These are phyloP conservation scores for Labeo calbasu DNA, from an alignment of 2,797 vertebrate species.

Conservation along the genomic window DNA sequence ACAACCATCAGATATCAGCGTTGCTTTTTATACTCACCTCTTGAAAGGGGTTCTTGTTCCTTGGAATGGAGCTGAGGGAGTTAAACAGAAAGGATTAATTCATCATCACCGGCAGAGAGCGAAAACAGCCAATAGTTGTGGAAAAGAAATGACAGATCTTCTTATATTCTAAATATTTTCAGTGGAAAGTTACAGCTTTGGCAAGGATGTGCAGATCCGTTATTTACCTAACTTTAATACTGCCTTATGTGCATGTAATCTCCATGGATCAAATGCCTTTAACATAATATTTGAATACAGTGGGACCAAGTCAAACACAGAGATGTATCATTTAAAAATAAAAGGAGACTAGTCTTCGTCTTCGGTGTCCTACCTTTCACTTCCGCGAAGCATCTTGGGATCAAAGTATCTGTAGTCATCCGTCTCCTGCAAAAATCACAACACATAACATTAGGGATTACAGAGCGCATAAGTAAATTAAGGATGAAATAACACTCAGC, in stretches of 20 bases:
- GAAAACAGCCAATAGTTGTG: conserved; percentile 14
- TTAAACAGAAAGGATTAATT: conserved; percentile 43
- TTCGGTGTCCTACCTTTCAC: conserved; percentile 85
- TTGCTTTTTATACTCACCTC: conserved; percentile 79
- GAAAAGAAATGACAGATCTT: conserved; percentile 15
- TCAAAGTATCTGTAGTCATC: conserved; percentile 98
- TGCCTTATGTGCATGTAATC: conserved; percentile 33
- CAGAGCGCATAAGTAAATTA: conserved; percentile 30
- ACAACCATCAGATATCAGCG: background rate
- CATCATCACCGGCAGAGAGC: conserved; percentile 27
- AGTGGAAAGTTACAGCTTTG: conserved; percentile 41
- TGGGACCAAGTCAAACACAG: conserved; percentile 33
- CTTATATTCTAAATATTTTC: conserved; percentile 45
- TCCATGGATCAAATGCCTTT: conserved; percentile 34
- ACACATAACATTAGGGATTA: conserved; percentile 50
- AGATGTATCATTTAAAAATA: conserved; percentile 31
- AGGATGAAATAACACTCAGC: conserved; percentile 29
- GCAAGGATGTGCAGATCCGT: conserved; percentile 34
- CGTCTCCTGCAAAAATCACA: conserved; percentile 84
- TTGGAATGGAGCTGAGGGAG: conserved; percentile 88
- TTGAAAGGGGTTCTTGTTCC: conserved; percentile 98
- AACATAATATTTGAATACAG: conserved; percentile 41
- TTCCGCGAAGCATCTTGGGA: conserved; percentile 97
- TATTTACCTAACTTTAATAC: conserved; percentile 43
- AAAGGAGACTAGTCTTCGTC: conserved; percentile 19